A percentile compares a stretch with the other conserved stretches of the same genome.
These are phyloP conservation scores for Promerops cafer DNA, from an alignment of 2,113 vertebrate species.

Conservation along the genomic window DNA sequence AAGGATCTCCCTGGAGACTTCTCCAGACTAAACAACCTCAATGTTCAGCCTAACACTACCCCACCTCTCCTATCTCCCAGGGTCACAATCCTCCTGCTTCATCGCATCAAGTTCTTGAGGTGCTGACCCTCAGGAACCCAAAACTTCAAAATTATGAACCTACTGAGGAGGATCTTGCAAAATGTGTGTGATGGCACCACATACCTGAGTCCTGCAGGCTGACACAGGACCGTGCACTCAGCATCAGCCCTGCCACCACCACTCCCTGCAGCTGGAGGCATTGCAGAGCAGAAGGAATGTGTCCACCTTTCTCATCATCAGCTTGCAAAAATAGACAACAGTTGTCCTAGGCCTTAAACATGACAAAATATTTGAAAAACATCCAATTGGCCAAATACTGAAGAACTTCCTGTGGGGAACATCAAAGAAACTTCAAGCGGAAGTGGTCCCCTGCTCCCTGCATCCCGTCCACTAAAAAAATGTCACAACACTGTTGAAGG, in stretches of 20 bases:
- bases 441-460: background rate
- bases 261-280: background rate
- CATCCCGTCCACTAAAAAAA: background rate
- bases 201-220: background rate
- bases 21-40: rapidly evolving
- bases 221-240: background rate
- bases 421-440: background rate
- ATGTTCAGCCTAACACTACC: background rate
- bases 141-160: background rate
- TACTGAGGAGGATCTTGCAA: background rate
- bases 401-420: background rate
- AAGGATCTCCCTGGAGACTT: background rate
- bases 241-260: background rate
- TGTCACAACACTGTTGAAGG: background rate
- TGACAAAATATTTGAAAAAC: background rate
- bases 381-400: background rate
- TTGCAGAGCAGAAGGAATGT: background rate
- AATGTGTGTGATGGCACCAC: background rate
- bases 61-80: background rate
- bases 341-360: background rate
- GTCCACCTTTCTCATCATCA: background rate
- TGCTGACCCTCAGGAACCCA: background rate
- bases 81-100: background rate
- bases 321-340: background rate
- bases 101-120: background rate